phyloP scores from a whole-genome alignment of 2,113 vertebrate genomes.

The Hyaena hyaena region DNA sequence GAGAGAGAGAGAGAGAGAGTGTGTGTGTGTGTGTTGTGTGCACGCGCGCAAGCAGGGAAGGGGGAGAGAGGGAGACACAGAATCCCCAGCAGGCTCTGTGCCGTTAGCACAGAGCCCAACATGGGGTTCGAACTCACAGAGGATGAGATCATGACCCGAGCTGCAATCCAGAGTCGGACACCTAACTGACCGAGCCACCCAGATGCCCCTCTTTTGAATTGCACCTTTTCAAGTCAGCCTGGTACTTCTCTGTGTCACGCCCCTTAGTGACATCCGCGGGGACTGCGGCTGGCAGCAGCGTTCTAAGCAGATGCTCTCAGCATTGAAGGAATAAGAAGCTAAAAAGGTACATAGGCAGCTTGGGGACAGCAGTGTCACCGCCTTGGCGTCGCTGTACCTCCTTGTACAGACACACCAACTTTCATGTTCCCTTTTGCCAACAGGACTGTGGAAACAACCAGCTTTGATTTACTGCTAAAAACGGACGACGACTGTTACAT shows the following conservation, averaged over 20 bases:
- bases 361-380: not conserved
- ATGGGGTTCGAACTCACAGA: too few species aligned
- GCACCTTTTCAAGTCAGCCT: not conserved
- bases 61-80: too few species aligned
- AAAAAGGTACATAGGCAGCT: fast-evolving
- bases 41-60: too few species aligned
- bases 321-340: not conserved
- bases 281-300: not conserved
- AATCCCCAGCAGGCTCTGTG: too few species aligned
- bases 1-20: too few species aligned
- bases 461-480: constrained; percentile 95
- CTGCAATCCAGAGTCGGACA: too few species aligned
- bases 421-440: not conserved
- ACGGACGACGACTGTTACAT: constrained; percentile 98
- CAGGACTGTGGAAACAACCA: constrained; percentile 93
- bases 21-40: too few species aligned
- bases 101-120: too few species aligned
- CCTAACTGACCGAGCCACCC: too few species aligned
- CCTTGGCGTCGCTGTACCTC: not conserved
- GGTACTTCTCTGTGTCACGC: not conserved
- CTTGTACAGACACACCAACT: not conserved
- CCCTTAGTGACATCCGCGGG: fast-evolving
- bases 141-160: too few species aligned
- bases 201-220: too few species aligned
- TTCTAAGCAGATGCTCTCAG: not conserved